Percentiles rank a stretch among this genome's conserved stretches.
These are phyloP conservation scores for Phortica variegata DNA, from an alignment of 1,140 invertebrate genomes.

Conservation along the genomic window DNA sequence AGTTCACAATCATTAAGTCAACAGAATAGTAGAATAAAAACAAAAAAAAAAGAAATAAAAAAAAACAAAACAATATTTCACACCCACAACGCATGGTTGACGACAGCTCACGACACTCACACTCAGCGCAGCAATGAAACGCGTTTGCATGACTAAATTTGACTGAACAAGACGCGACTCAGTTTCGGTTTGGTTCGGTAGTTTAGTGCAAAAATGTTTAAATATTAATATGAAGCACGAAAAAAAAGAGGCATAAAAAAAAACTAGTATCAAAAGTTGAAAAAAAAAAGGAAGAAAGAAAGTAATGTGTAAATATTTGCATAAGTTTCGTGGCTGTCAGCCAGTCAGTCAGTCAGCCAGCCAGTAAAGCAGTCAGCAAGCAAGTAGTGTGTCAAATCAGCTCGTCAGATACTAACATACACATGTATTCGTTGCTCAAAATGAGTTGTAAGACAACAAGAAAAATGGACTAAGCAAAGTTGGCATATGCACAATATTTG, in stretches of 20 bases:
- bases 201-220: constrained; percentile 24
- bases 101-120: too few relatives aligned
- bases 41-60: constrained; percentile 9
- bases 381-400: neutral
- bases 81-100: constrained; percentile 5
- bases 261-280: constrained; percentile 14
- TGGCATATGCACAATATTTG: too few relatives aligned
- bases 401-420: constrained; percentile 5
- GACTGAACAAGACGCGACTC: too few relatives aligned
- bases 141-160: too few relatives aligned
- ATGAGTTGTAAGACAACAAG: too few relatives aligned
- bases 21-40: constrained; percentile 2
- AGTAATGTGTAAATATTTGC: constrained; percentile 35
- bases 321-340: constrained; percentile 22
- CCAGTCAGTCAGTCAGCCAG: too few relatives aligned
- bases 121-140: too few relatives aligned
- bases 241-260: constrained; percentile 1
- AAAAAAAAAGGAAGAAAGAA: constrained; percentile 4
- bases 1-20: constrained; percentile 21
- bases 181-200: too few relatives aligned
- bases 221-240: constrained; percentile 35
- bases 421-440: too few relatives aligned
- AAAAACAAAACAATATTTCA: neutral
- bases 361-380: neutral
- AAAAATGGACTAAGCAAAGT: too few relatives aligned